Conservation (phyloP, 2,888 invertebrate genomes). For the Lamproptera curius region DNA sequence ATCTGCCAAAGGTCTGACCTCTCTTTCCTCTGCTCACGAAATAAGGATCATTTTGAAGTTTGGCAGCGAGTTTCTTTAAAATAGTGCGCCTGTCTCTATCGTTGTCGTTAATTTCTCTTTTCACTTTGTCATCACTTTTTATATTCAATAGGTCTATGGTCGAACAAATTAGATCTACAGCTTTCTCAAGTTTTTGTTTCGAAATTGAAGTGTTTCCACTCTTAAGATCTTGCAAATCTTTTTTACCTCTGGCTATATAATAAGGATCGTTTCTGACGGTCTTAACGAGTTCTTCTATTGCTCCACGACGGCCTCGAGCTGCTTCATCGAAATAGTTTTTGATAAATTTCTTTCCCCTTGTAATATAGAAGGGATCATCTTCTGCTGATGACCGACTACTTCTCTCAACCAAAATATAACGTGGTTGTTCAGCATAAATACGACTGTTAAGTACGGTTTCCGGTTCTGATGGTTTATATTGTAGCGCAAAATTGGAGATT, state of each 20-base stretch:
- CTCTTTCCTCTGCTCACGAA: conserved; percentile 68
- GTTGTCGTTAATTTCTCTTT: conserved; percentile 50
- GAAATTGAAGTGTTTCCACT: conserved; percentile 32
- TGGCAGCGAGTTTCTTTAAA: conserved; percentile 61
- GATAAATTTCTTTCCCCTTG: conserved; percentile 57
- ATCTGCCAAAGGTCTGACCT: conserved; percentile 30
- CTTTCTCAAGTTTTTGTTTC: conserved; percentile 42
- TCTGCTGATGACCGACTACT: conserved; percentile 61
- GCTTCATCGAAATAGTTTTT: conserved; percentile 42
- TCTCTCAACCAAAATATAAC: conserved; percentile 70
- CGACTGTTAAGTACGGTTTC: conserved; percentile 54
- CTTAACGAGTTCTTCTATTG: conserved; percentile 64
- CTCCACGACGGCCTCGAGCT: conserved; percentile 55
- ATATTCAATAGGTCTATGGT: conserved; percentile 45
- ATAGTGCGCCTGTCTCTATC: conserved; percentile 61
- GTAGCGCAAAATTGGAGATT: conserved; percentile 22
- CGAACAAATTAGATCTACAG: conserved; percentile 58
- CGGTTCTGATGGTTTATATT: conserved; percentile 36
- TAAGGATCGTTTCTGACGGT: conserved; percentile 71
- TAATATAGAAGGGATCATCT: conserved; percentile 62
- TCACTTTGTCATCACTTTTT: conserved; percentile 42
- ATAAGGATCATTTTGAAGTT: conserved; percentile 65
- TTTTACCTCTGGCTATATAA: conserved; percentile 76
- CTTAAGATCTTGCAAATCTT: conserved; percentile 35
- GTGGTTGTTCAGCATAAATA: conserved; percentile 75